Base-by-base conservation (phyloP, 2,888 invertebrate species). In the Sphaerophoria rueppellii region DNA sequence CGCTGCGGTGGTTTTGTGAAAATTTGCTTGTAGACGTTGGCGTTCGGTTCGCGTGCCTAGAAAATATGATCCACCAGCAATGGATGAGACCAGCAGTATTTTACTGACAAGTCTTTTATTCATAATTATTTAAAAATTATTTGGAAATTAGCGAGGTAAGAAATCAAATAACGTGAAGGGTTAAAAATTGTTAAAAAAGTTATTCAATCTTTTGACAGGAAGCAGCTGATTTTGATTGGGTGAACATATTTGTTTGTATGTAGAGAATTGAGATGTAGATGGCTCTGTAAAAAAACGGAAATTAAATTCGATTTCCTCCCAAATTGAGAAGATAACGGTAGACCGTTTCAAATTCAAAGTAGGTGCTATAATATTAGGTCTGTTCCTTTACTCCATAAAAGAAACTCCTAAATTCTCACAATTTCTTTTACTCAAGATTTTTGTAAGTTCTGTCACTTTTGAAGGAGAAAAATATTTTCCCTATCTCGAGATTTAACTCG, bases 41-140 rank as follows among this genome's bases (percentile, higher is more conserved):
- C 89, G 88, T 71, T 91, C 90, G 4, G 87, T 87, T 14, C 88
- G 88, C 9, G 87, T 80, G 0, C 91, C 91, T 16, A 80, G 32
- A 5, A 89, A 86, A 77, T 89, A 91, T 70, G 89, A 91, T 0
- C 91, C 90, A 9, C 90, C 88, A 3, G 89, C 54, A 6, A 91
- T 89, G 0, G 90, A 89, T 0, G 89, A 88, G 5, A 89, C 75
- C 0, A 90, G 75, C 48, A 85, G 54, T 35, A 85, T 11, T 32
- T 71, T 85, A 0, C 76, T 43, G 4, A 81, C 61, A 0, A 81
- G 34, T 65, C 52, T 72, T 73, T 81, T 81, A 85, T 85, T 85
- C 85, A 81, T 85, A 16, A 60, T 71, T 60, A 48, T 32, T 6
- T 11, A 60, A 14, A 65, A 34, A 72, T 54, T 71, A 65, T 50